Percentiles rank a stretch among this genome's conserved stretches.
These are phyloP conservation scores for Meta bourneti DNA, from an alignment of 2,888 invertebrate genomes.

Conservation along the genomic window DNA sequence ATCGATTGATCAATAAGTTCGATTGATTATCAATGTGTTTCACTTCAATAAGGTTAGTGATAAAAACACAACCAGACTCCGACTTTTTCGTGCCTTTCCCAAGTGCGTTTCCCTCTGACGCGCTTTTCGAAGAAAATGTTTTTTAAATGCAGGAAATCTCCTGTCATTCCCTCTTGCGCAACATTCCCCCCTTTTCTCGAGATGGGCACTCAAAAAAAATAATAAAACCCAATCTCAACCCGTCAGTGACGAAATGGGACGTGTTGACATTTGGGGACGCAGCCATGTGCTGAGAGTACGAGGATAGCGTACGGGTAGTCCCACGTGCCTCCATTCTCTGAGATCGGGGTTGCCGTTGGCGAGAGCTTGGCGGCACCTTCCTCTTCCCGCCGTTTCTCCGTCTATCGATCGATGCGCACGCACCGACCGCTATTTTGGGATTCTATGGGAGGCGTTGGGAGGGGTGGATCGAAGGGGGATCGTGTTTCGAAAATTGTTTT, in stretches of 20 bases:
- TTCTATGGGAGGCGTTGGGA: constrained; percentile 8
- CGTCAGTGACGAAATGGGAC: constrained; percentile 15
- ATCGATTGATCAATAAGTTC: too few relatives aligned
- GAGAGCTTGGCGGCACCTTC: background rate
- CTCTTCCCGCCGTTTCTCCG: constrained; percentile 31
- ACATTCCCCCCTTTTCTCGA: too few relatives aligned
- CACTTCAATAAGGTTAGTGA: too few relatives aligned
- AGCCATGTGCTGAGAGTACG: constrained; percentile 49
- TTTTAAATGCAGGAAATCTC: too few relatives aligned
- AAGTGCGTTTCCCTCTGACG: too few relatives aligned
- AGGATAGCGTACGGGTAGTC: constrained; percentile 40
- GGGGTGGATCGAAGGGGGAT: constrained; percentile 5
- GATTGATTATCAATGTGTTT: too few relatives aligned
- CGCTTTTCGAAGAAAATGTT: too few relatives aligned
- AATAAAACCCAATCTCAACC: background rate
- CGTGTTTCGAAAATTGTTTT: constrained; percentile 19
- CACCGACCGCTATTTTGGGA: constrained; percentile 38
- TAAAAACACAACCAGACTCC: too few relatives aligned
- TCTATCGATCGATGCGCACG: constrained; percentile 38
- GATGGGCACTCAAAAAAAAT: background rate
- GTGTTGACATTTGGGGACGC: constrained; percentile 37
- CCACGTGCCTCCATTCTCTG: constrained; percentile 59
- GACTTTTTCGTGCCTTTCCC: too few relatives aligned
- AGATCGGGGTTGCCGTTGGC: constrained; percentile 22
- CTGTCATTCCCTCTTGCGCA: too few relatives aligned